A percentile compares a stretch with the other conserved stretches of the same genome.
Evolutionary conservation across 2,113 vertebrate genomes (phyloP).

Genomic region (Symphodus melops): DNA sequence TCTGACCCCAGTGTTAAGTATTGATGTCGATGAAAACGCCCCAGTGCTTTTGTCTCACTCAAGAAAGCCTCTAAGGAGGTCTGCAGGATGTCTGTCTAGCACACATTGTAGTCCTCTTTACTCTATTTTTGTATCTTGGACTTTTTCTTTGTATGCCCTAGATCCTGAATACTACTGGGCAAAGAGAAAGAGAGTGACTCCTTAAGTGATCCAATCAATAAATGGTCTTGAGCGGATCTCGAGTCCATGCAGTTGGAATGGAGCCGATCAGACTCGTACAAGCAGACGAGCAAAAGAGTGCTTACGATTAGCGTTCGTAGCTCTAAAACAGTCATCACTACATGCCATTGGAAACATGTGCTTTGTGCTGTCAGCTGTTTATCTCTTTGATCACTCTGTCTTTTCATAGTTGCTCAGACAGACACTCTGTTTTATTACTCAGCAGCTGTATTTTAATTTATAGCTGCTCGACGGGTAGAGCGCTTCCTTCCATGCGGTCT

Average conservation of each 20-base stretch:
- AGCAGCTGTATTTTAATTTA: constrained; percentile 37
- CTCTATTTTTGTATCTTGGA: constrained; percentile 41
- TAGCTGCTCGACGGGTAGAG: constrained; percentile 29
- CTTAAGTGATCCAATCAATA: constrained; percentile 58
- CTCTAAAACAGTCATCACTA: constrained; percentile 14
- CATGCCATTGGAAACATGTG: constrained; percentile 44
- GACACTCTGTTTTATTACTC: constrained; percentile 25
- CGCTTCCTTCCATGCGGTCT: constrained; percentile 1
- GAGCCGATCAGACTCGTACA: constrained; percentile 9
- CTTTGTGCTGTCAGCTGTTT: constrained; percentile 30
- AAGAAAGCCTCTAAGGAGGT: constrained; percentile 24
- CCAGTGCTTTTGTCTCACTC: constrained; percentile 27
- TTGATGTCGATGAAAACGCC: constrained; percentile 41
- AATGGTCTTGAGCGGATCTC: constrained; percentile 40
- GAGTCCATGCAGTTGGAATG: constrained; percentile 22
- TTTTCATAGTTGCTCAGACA: constrained; percentile 15
- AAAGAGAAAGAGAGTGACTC: constrained; percentile 37
- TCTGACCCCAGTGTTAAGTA: constrained; percentile 33
- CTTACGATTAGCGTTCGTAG: constrained; percentile 10
- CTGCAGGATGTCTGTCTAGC: constrained; percentile 35
- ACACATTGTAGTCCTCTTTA: constrained; percentile 5
- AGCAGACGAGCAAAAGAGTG: not conserved
- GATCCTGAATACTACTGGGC: constrained; percentile 38
- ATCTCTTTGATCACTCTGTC: constrained; percentile 39
- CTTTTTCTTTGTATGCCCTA: constrained; percentile 18